Percentiles rank a stretch among this genome's conserved stretches.
Conservation (phyloP, 2,888 invertebrate genomes). For the Cephus pulcher region DNA sequence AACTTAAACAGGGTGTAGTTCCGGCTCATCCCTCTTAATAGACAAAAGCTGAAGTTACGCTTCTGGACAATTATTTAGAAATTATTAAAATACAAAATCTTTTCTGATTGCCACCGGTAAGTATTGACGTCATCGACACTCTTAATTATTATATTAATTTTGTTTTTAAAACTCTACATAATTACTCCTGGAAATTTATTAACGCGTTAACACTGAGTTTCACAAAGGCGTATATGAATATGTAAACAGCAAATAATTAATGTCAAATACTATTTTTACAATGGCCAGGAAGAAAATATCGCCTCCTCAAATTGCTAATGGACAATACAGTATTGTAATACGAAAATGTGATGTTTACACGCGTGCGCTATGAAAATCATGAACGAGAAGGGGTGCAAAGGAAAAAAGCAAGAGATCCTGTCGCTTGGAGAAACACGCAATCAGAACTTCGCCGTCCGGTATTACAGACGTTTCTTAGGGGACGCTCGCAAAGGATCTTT, state of each 20-base stretch:
- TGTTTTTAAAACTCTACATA: not conserved
- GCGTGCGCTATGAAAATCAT: not conserved
- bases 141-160: not conserved
- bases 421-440: not conserved
- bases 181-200: not conserved
- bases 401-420: not conserved
- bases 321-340: not conserved
- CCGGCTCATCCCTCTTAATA: not conserved
- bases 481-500: not conserved
- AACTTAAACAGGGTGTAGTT: not conserved
- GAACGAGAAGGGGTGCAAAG: not conserved
- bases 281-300: not conserved
- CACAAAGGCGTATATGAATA: not conserved
- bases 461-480: not conserved
- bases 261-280: not conserved
- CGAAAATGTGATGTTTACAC: not conserved
- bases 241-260: not conserved
- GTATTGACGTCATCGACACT: not conserved
- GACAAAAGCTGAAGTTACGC: too few relatives aligned
- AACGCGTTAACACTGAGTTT: not conserved
- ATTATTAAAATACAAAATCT: not conserved
- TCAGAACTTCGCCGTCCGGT: not conserved
- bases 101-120: not conserved
- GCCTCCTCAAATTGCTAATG: not conserved
- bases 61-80: not conserved